A percentile compares a stretch with the other conserved stretches of the same genome.
Evolutionary conservation across 1,140 invertebrate genomes (phyloP).

Genomic region (Belonocnema kinseyi): DNA sequence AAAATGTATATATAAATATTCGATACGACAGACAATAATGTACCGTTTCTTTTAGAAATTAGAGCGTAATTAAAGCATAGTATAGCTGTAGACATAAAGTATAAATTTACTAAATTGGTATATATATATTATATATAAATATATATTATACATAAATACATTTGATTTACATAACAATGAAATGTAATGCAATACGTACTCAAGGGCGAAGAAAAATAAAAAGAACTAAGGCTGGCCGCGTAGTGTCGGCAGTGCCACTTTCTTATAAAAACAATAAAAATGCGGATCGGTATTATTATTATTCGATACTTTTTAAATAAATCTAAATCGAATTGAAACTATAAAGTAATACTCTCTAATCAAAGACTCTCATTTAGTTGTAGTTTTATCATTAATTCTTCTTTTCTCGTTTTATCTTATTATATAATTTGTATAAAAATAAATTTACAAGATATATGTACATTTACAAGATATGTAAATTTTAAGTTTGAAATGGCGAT

Average conservation of each 20-base stretch:
- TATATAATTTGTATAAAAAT: not conserved
- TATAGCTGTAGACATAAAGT: conserved; percentile 54
- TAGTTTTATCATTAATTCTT: not conserved
- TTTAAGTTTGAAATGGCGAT: conserved; percentile 44
- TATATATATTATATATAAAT: conserved; percentile 42
- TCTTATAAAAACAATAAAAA: not conserved
- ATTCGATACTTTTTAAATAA: not conserved
- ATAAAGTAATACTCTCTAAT: not conserved
- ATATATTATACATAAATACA: conserved; percentile 52
- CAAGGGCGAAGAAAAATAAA: conserved; percentile 49
- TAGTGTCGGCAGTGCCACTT: conserved; percentile 47
- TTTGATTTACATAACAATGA: conserved; percentile 58
- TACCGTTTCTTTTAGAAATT: conserved; percentile 71
- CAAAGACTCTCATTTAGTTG: not conserved
- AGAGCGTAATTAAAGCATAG: conserved; percentile 55
- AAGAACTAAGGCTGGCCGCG: conserved; percentile 49
- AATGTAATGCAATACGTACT: conserved; percentile 68
- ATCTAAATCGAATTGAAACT: not conserved
- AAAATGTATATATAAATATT: conserved; percentile 59
- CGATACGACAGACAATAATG: conserved; percentile 74
- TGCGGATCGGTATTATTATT: conserved; percentile 2
- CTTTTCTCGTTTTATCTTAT: not conserved
- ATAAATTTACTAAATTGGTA: conserved; percentile 58
- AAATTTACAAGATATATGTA: not conserved
- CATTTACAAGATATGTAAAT: conserved; percentile 21